Evolutionary conservation across 2,797 vertebrate species (phyloP), one percentile per base, ranked within the genome.

Genomic region (Platyrinchus mystaceus): DNA sequence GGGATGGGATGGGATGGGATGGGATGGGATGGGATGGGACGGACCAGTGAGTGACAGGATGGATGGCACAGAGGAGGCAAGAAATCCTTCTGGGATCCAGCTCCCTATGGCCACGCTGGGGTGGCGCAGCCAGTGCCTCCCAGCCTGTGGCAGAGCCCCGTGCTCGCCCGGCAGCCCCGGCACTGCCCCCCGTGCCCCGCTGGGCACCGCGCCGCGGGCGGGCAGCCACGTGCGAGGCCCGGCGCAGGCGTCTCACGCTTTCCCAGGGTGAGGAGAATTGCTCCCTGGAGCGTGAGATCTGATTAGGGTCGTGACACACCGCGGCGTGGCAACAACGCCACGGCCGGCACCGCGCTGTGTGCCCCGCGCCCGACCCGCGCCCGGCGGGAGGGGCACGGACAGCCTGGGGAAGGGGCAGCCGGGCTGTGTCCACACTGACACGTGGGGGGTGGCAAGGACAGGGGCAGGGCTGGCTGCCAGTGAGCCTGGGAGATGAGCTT

Each of bases 271-370:
- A 84, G 73, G 74, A 0, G 0, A 95, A 95, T 91, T 81, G 91
- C 88, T 95, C 81, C 91, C 88, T 73, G 73, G 90, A 95, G 91
- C 74, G 1, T 94, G 90, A 96, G 94, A 95, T 96, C 55, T 76
- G 80, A 95, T 96, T 95, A 96, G 77, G 36, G 70, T 49, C 3
- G 28, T 96, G 94, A 93, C 94, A 96, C 79, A 69, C 36, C 21
- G 0, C 62, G 9, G 91, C 9, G 0, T 34, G 67, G 89, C 81
- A 84, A 76, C 50, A 47, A 17, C 12, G 1, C 28, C 4, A 23
- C 1, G 43, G 73, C 43, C 50, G 8, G 50, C 37, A 30, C 47
- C 2, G 0, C 1, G 0, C 39, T 34, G 69, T 0, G 1, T 41
- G 90, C 47, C 84, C 94, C 0, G 1, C 0, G 0, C 41, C 79